Percentiles rank a stretch among this genome's conserved stretches.
These are phyloP conservation scores for Arctocebus calabarensis DNA, from an alignment of 2,797 vertebrate genomes.

Conservation along the genomic window DNA sequence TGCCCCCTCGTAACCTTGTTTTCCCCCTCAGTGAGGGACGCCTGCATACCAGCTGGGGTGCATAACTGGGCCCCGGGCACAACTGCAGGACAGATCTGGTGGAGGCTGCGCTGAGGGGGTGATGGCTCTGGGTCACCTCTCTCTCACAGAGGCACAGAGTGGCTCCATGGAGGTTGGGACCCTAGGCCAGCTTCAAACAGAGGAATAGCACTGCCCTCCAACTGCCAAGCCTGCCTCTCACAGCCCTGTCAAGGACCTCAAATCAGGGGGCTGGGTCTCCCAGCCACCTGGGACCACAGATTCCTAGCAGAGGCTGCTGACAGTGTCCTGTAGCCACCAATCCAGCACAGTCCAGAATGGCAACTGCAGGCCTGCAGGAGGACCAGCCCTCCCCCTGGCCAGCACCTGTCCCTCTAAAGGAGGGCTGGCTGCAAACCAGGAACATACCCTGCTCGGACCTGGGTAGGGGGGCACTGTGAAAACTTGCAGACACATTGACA, in stretches of 20 bases:
- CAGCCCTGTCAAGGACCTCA: neutral
- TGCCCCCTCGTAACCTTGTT: neutral
- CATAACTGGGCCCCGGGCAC: fast-evolving
- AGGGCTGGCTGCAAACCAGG: neutral
- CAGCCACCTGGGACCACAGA: fast-evolving
- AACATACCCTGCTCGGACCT: neutral
- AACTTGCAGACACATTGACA: no score
- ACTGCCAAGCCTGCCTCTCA: neutral
- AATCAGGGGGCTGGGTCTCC: fast-evolving
- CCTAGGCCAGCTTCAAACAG: neutral
- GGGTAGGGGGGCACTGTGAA: fast-evolving
- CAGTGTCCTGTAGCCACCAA: fast-evolving
- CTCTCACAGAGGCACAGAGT: neutral
- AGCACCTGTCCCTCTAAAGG: neutral
- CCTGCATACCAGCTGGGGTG: fast-evolving
- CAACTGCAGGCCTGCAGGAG: no score
- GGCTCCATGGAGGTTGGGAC: neutral
- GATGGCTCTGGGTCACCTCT: fast-evolving
- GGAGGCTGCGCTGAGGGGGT: neutral
- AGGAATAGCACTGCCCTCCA: neutral
- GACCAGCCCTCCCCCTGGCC: neutral
- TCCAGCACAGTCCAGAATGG: neutral
- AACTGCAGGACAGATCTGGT: neutral
- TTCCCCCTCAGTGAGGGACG: neutral
- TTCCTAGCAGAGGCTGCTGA: fast-evolving